Conservation (phyloP, 2,888 invertebrate genomes). For the Drosophila anceps region DNA sequence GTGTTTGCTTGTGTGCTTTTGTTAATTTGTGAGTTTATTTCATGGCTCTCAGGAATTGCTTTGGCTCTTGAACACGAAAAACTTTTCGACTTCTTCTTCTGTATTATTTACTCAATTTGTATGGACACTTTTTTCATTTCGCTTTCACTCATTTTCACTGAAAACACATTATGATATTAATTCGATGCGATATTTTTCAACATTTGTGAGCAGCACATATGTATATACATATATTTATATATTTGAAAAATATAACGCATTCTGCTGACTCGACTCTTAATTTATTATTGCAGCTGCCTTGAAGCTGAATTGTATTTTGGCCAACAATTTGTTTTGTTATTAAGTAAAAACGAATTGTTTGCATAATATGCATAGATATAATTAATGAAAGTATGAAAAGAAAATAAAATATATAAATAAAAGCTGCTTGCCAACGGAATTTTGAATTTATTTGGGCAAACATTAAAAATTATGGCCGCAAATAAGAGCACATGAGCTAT, state of each 20-base stretch:
- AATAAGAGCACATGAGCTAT: conserved; percentile 2
- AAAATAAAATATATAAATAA: conserved; percentile 21
- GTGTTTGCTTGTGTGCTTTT: conserved; percentile 34
- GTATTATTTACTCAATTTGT: conserved; percentile 54
- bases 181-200: conserved; percentile 46
- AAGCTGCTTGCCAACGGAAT: conserved; percentile 41
- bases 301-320: conserved; percentile 65
- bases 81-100: conserved; percentile 27
- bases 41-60: conserved; percentile 63
- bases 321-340: conserved; percentile 37
- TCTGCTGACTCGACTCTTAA: conserved; percentile 39
- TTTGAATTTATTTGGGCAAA: conserved; percentile 44
- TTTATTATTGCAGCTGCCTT: conserved; percentile 74
- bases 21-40: conserved; percentile 63
- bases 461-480: conserved; percentile 27
- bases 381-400: conserved; percentile 36
- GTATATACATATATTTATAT: conserved; percentile 11
- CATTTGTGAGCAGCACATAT: conserved; percentile 1
- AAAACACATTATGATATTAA: conserved; percentile 62
- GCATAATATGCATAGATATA: conserved; percentile 30
- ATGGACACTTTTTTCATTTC: conserved; percentile 46
- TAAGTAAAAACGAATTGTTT: conserved; percentile 27
- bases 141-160: conserved; percentile 57
- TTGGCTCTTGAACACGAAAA: conserved; percentile 43
- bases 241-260: conserved; percentile 28